These are phyloP conservation scores for Smittia aterrima DNA, from an alignment of 2,888 invertebrate species.

Conservation along the genomic window DNA sequence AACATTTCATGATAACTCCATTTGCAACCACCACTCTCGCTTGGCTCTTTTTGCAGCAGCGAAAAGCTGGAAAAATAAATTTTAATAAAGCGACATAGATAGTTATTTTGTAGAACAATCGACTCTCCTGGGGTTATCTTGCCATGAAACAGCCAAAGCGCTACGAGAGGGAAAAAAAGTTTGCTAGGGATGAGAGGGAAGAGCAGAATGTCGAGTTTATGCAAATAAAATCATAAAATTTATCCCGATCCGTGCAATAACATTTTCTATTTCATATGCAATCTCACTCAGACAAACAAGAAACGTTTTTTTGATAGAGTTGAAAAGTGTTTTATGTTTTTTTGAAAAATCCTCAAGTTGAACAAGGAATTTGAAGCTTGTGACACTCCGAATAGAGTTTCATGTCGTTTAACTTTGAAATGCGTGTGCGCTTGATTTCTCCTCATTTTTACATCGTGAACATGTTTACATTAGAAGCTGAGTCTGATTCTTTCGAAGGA, in stretches of 20 bases:
- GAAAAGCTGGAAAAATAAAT: slow-evolving; percentile 33
- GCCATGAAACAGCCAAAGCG: not conserved
- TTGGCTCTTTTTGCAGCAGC: not conserved
- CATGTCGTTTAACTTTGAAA: not conserved
- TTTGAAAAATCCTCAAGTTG: too few relatives aligned
- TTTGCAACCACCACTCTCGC: not conserved
- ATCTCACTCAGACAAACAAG: slow-evolving; percentile 19
- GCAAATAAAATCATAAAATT: slow-evolving; percentile 41
- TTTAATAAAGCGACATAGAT: slow-evolving; percentile 40
- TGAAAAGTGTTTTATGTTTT: too few relatives aligned
- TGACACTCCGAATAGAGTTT: too few relatives aligned
- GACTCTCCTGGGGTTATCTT: slow-evolving; percentile 40
- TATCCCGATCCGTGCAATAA: slow-evolving; percentile 39
- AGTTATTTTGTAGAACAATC: slow-evolving; percentile 40
- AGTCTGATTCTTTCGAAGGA: too few relatives aligned
- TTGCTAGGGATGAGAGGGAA: not conserved
- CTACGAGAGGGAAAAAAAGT: not conserved
- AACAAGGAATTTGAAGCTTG: too few relatives aligned
- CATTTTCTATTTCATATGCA: slow-evolving; percentile 38
- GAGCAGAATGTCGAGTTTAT: slow-evolving; percentile 36
- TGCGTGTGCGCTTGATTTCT: not conserved
- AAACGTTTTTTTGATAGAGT: slow-evolving; percentile 23
- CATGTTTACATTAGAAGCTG: slow-evolving; percentile 40
- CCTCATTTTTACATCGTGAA: slow-evolving; percentile 36
- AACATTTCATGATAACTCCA: slow-evolving; percentile 40